These are phyloP conservation scores for Apaloderma vittatum DNA, from an alignment of 2,113 vertebrate species.

Conservation along the genomic window DNA sequence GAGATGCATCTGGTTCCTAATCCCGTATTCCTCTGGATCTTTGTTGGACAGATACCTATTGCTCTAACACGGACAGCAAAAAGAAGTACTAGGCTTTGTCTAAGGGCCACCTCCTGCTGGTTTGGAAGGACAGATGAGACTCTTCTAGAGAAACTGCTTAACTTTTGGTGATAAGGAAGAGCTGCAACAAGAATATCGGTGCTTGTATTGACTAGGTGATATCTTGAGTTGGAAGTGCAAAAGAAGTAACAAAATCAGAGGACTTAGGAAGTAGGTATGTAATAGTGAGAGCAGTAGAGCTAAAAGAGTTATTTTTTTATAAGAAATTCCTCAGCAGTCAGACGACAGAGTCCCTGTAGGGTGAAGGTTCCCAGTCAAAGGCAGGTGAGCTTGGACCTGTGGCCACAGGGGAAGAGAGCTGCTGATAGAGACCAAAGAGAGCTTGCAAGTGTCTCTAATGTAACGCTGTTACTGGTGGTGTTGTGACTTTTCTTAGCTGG, in stretches of 20 bases:
- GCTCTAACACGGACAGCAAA: neutral
- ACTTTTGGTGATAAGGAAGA: neutral
- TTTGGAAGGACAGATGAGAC: neutral
- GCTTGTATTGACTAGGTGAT: neutral
- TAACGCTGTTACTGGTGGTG: neutral
- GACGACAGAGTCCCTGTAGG: neutral
- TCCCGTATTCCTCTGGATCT: neutral
- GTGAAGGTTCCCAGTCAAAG: neutral
- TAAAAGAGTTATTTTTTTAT: neutral
- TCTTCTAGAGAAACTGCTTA: neutral
- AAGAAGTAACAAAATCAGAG: neutral
- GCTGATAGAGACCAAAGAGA: neutral
- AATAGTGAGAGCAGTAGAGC: neutral
- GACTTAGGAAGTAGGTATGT: neutral
- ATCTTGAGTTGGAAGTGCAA: neutral
- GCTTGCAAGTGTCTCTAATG: neutral
- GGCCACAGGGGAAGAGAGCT: neutral
- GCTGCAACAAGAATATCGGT: neutral
- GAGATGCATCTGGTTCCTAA: neutral
- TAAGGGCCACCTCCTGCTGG: neutral
- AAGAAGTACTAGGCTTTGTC: neutral
- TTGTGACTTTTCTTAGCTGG: neutral
- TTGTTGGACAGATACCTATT: rapidly evolving
- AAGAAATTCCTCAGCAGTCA: neutral
- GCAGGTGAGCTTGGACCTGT: neutral